Percentiles rank a stretch among this genome's conserved stretches.
These are phyloP conservation scores for Percopsis transmontana DNA, from an alignment of 2,113 vertebrate genomes.

Conservation along the genomic window DNA sequence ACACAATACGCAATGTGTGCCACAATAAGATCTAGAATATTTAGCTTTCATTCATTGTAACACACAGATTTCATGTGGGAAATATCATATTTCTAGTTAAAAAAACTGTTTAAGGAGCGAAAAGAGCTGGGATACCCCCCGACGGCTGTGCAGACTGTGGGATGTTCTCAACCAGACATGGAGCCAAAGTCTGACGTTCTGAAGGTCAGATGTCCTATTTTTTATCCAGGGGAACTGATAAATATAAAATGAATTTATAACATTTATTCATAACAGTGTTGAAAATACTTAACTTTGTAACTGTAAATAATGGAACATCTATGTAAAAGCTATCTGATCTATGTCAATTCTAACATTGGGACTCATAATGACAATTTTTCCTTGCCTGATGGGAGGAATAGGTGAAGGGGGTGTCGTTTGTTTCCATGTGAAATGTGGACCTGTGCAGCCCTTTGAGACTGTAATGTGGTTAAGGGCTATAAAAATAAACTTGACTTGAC, in stretches of 20 bases:
- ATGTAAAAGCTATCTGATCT: no score
- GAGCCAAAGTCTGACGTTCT: slow-evolving; percentile 43
- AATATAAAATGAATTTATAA: background rate
- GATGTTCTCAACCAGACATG: slow-evolving; percentile 45
- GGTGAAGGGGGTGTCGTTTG: no score
- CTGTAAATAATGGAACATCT: no score
- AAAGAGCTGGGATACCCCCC: slow-evolving; percentile 50
- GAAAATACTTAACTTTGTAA: no score
- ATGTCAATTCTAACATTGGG: no score
- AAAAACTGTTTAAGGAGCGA: slow-evolving; percentile 75
- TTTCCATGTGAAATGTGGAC: no score
- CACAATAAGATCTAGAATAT: background rate
- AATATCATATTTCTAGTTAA: slow-evolving; percentile 61
- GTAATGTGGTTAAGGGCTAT: no score
- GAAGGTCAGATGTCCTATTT: slow-evolving; percentile 50
- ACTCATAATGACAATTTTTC: no score
- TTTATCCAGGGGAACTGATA: background rate
- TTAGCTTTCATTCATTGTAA: background rate
- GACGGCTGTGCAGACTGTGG: slow-evolving; percentile 31
- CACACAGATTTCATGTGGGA: background rate
- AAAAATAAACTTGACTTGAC: no score
- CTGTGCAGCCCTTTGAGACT: no score
- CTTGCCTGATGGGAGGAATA: no score
- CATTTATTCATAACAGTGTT: no score
- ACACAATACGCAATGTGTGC: background rate